Evolutionary conservation across 2,888 invertebrate genomes (phyloP), one percentile per base, ranked within the genome.

Genomic region (Didymodactylos carnosus): DNA sequence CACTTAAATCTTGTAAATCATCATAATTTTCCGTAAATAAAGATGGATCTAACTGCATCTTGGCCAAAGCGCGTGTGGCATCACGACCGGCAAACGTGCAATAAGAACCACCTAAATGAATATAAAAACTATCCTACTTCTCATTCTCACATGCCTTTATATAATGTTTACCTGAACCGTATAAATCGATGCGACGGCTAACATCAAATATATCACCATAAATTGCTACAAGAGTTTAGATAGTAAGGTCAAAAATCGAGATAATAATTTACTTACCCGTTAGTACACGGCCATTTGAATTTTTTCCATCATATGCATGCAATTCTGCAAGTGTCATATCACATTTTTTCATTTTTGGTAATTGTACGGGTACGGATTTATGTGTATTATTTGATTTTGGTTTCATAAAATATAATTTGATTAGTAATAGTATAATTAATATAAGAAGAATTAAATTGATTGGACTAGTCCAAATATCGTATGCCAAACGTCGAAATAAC

Each of bases 191-290:
- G 76, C 92, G 93, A 81, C 80, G 76, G 53, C 94, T 94, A 77
- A 90, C 93, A 85, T 97, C 95, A 85, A 92, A 97, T 72, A 97
- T 90, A 85, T 88, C 92, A 39, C 94, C 92, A 83, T 94, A 94
- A 72, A 95, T 91, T 13, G 92, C 94, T 62, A n/a, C n/a, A n/a
- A n/a, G n/a, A n/a, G n/a, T n/a, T n/a, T n/a, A n/a, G n/a, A n/a
- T n/a, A n/a, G n/a, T n/a, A n/a, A n/a, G n/a, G n/a, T n/a, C n/a
- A n/a, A n/a, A n/a, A n/a, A n/a, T n/a, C n/a, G n/a, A n/a, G n/a
- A n/a, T n/a, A n/a, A n/a, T n/a, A n/a, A n/a, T n/a, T n/a, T n/a
- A n/a, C n/a, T n/a, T n/a, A n/a, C n/a, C n/a, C n/a, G 97, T 88
- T 77, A 94, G 86, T 76, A 95, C 89, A 78, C 94, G 86, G 39